Conservation (phyloP, 2,113 vertebrate genomes). For the Anas platyrhynchos region DNA sequence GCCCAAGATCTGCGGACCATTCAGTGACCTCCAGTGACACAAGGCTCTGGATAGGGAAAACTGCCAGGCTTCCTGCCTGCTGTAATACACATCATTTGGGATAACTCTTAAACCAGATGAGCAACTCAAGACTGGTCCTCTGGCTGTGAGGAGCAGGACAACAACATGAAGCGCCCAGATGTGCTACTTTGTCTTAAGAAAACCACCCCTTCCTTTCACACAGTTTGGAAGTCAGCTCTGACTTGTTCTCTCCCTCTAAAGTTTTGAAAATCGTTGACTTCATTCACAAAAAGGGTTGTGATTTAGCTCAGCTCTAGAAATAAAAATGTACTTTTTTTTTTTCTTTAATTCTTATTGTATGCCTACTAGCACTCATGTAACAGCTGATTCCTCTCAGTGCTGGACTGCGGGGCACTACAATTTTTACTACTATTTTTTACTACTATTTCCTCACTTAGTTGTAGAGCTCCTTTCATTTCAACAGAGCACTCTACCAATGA, state of each 20-base stretch:
- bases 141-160: background rate
- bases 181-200: background rate
- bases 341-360: background rate
- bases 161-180: background rate
- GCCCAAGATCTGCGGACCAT: fast-evolving
- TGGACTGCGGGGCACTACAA: background rate
- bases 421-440: too few species aligned
- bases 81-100: background rate
- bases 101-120: background rate
- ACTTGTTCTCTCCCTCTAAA: background rate
- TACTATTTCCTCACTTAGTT: background rate
- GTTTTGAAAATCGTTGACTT: background rate
- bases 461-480: background rate
- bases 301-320: background rate
- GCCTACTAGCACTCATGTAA: background rate
- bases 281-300: background rate
- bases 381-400: background rate
- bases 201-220: background rate
- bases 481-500: background rate
- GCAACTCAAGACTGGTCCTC: background rate
- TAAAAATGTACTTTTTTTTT: fast-evolving
- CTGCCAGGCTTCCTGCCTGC: background rate
- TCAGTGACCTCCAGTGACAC: background rate
- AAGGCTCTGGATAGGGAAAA: fast-evolving
- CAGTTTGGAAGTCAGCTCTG: background rate